Conservation (phyloP, 1,140 invertebrate genomes). For the Pantala flavescens region DNA sequence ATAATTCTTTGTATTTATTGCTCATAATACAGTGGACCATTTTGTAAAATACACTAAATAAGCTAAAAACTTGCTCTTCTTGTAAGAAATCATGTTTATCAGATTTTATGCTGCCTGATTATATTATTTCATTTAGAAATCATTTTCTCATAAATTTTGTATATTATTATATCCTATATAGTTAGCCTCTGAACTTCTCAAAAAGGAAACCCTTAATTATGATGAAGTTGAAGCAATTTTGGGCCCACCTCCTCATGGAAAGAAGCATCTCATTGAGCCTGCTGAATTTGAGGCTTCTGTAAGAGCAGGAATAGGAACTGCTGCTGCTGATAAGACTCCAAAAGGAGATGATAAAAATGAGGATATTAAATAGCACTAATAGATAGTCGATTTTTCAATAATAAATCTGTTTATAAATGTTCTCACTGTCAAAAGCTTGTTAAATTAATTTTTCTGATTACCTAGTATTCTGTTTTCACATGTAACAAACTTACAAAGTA, state of each 20-base stretch:
- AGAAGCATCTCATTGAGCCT: slow-evolving; percentile 63
- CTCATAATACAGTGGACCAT: no score
- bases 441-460: no score
- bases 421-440: no score
- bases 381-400: no score
- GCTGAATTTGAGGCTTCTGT: slow-evolving; percentile 64
- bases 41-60: not conserved
- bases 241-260: slow-evolving; percentile 76
- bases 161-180: slow-evolving; percentile 31
- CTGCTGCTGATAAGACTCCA: not conserved
- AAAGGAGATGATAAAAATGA: not conserved
- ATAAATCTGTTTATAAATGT: no score
- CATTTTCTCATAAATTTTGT: no score
- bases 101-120: no score
- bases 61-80: no score
- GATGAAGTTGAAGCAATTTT: slow-evolving; percentile 79
- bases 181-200: slow-evolving; percentile 75
- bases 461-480: no score
- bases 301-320: slow-evolving; percentile 24
- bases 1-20: not conserved
- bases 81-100: no score
- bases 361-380: not conserved
- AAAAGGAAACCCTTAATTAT: slow-evolving; percentile 86
- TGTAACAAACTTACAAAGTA: no score
- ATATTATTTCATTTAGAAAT: no score